Base-by-base conservation (phyloP, 1,140 invertebrate genomes). In the Epicauta chinensis region DNA sequence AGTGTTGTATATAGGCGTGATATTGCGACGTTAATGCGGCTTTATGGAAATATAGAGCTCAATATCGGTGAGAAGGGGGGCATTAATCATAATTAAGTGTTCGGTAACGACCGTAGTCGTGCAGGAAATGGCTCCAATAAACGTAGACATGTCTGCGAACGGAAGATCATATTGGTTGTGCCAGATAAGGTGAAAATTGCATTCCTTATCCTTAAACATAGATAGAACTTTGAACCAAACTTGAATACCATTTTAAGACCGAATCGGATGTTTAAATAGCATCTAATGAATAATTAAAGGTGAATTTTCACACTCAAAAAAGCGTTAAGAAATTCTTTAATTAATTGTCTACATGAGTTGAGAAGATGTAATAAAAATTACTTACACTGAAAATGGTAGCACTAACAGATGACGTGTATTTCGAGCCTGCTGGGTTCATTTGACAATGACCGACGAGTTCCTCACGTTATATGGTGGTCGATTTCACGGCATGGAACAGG, bases 51-150 rank as follows among this genome's bases (percentile, higher is more conserved):
- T 56, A 53, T 56, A 59, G 47, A 46, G 51, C 51, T 59, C 58
- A 59, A 59, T 61, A 61, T 59, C 56, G 53, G 53, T 40, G 45
- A 34, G 46, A 53, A 23, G 56, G 42, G 46, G 44, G 53, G 53
- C 53, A 61, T 61, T 61, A 61, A 61, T 61, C 59, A 59, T 61
- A 61, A 61, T 61, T 61, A 61, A 61, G 59, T 52, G 59, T 61
- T 61, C 35, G 54, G 55, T 58, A 58, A 61, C 55, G 58, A 60
- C 45, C 44, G 40, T 38, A 55, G 48, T 58, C 55, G 55, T 46
- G 55, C 37, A 51, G 57, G 56, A 58, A 61, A 61, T 61, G 59
- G 59, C 53, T 58, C 56, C 53, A 59, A 59, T 59, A 59, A 59
- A 59, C 57, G 57, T 55, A 55, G 49, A 55, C 53, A 55, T 56